phyloP scores from a whole-genome alignment of 2,797 vertebrate genomes.

The Avahi laniger region DNA sequence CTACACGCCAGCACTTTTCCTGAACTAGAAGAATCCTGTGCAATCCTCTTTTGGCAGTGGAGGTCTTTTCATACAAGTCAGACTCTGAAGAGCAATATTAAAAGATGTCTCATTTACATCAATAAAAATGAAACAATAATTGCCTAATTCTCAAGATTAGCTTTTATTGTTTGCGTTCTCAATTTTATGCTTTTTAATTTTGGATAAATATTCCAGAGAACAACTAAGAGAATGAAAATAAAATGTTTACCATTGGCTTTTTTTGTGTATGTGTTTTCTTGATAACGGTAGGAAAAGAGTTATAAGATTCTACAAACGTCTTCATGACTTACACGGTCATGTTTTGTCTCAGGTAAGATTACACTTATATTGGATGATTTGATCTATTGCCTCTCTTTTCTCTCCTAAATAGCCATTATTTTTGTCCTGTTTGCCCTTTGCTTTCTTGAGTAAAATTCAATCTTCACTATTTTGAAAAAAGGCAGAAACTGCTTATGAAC shows the following conservation, averaged over 20 bases:
- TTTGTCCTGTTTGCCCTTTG: constrained; percentile 70
- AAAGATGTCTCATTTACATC: constrained; percentile 12
- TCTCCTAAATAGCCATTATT: constrained; percentile 43
- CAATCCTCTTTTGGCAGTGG: neutral
- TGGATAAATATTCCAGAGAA: neutral
- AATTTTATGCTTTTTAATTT: constrained; percentile 41
- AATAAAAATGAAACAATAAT: constrained; percentile 36
- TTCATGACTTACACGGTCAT: neutral
- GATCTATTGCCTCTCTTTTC: constrained; percentile 19
- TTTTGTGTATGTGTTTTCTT: neutral
- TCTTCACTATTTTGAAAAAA: constrained; percentile 52
- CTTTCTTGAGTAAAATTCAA: constrained; percentile 70
- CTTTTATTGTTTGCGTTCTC: neutral
- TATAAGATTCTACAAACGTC: neutral
- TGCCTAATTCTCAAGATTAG: neutral
- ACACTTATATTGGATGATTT: constrained; percentile 28
- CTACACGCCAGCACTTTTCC: neutral
- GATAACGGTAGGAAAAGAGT: neutral
- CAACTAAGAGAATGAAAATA: neutral
- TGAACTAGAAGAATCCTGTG: neutral
- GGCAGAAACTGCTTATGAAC: constrained; percentile 68
- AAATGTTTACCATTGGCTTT: neutral
- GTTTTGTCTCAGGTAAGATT: constrained; percentile 14
- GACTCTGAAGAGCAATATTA: neutral
- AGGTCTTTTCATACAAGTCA: neutral